These are phyloP conservation scores for Hemitrygon akajei DNA, from an alignment of 2,797 vertebrate genomes.

Conservation along the genomic window DNA sequence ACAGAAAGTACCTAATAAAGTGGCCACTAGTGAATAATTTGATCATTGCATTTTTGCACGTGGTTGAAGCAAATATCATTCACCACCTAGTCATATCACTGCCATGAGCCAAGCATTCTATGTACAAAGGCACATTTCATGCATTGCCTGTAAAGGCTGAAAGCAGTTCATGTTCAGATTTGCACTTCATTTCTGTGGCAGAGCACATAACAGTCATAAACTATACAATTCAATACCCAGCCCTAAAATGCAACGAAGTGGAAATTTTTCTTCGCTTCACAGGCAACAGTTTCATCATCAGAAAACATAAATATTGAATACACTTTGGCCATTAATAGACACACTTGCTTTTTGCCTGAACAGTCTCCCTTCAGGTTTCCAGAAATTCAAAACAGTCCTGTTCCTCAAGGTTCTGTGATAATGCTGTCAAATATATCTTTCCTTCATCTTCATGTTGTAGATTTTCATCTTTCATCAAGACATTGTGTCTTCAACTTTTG, in stretches of 20 bases:
- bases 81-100: too few species aligned
- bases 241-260: not conserved
- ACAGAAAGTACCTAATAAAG: too few species aligned
- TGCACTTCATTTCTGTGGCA: too few species aligned
- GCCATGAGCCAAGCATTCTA: too few species aligned
- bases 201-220: too few species aligned
- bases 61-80: too few species aligned
- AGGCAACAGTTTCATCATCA: not conserved
- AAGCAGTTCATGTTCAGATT: too few species aligned
- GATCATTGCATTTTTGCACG: too few species aligned
- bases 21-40: too few species aligned
- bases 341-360: not conserved
- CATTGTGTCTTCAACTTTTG: not conserved
- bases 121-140: too few species aligned
- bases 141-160: too few species aligned
- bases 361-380: not conserved
- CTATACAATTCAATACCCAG: too few species aligned
- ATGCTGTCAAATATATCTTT: not conserved
- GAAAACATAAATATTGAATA: not conserved
- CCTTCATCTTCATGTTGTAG: not conserved
- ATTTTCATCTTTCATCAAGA: not conserved
- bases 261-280: not conserved
- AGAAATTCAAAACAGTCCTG: not conserved
- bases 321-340: not conserved
- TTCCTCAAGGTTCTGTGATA: not conserved